Conservation (phyloP, 2,888 invertebrate species). For the Gari tellinella region DNA sequence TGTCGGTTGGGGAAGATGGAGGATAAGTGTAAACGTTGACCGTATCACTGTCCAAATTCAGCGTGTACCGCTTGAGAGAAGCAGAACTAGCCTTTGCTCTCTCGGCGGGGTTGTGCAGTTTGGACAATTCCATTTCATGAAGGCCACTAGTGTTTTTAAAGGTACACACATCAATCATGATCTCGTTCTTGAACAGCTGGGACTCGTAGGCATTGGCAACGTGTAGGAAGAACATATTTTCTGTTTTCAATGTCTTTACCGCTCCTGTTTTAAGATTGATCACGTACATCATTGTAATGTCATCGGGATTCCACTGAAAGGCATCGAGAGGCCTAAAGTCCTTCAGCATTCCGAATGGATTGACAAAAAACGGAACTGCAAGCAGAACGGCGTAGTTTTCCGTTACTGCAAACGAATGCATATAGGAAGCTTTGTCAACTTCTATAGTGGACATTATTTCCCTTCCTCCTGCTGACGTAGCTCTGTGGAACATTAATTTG, state of each 20-base stretch:
- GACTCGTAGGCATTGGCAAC: slow-evolving; percentile 77
- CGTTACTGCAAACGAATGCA: slow-evolving; percentile 80
- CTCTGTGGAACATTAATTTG: slow-evolving; percentile 66
- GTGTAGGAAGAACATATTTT: slow-evolving; percentile 75
- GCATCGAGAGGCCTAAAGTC: slow-evolving; percentile 65
- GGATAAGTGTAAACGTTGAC: slow-evolving; percentile 42
- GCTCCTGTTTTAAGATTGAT: slow-evolving; percentile 67
- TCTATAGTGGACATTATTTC: slow-evolving; percentile 71
- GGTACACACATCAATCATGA: slow-evolving; percentile 58
- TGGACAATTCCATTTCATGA: slow-evolving; percentile 47
- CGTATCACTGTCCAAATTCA: slow-evolving; percentile 40
- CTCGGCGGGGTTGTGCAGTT: slow-evolving; percentile 32
- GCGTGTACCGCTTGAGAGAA: slow-evolving; percentile 53
- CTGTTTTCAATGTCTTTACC: slow-evolving; percentile 61
- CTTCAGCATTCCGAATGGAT: slow-evolving; percentile 66
- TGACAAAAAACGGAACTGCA: slow-evolving; percentile 73
- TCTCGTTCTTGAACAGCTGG: slow-evolving; percentile 23
- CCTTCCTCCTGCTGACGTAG: slow-evolving; percentile 63
- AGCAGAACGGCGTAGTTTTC: slow-evolving; percentile 74
- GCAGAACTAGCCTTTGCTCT: slow-evolving; percentile 35
- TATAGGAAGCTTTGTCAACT: slow-evolving; percentile 73
- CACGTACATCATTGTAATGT: slow-evolving; percentile 66
- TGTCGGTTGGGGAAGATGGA: slow-evolving; percentile 1
- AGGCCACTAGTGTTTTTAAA: slow-evolving; percentile 58
- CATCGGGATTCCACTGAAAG: slow-evolving; percentile 69